These are phyloP conservation scores for Papilio polytes DNA, from an alignment of 1,140 invertebrate genomes.

Conservation along the genomic window DNA sequence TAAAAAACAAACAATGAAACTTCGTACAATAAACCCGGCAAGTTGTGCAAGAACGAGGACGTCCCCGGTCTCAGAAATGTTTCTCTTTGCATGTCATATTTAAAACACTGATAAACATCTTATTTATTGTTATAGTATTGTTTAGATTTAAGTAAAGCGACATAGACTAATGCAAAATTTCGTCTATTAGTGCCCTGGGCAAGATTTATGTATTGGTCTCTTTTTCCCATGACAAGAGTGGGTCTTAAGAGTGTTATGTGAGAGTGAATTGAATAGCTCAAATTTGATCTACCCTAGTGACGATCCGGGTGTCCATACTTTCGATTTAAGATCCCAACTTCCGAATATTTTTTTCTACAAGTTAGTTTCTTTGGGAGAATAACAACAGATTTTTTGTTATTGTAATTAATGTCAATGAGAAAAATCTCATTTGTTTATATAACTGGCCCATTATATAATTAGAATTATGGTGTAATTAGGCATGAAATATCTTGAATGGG, in stretches of 20 bases:
- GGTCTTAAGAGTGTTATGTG: no score
- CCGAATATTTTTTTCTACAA: no score
- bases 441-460: neutral
- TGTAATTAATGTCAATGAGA: neutral
- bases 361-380: neutral
- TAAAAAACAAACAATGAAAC: slow-evolving; percentile 18
- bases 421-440: neutral
- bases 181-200: neutral
- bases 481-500: slow-evolving; percentile 3
- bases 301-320: no score
- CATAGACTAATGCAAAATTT: neutral
- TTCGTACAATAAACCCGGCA: slow-evolving; percentile 8
- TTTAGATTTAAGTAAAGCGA: neutral
- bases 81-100: neutral
- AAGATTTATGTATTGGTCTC: no score
- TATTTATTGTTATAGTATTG: neutral
- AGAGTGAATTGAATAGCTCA: no score
- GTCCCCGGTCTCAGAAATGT: neutral
- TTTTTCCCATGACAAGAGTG: no score
- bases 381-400: neutral
- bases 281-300: no score
- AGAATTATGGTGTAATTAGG: neutral
- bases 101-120: neutral
- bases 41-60: neutral
- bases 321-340: no score